Conservation (phyloP, 2,888 invertebrate genomes). For the Hemithea aestivaria region DNA sequence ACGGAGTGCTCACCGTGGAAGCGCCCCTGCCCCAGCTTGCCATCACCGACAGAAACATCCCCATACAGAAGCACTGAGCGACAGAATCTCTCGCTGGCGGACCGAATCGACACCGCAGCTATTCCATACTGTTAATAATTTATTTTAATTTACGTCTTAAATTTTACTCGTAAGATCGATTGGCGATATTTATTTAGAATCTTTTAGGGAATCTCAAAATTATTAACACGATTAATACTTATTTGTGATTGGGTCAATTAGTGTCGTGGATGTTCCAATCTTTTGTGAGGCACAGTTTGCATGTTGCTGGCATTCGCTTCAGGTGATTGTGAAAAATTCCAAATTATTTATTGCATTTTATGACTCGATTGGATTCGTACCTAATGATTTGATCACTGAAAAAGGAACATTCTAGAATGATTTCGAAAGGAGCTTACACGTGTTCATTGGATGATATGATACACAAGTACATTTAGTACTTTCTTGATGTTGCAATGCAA, state of each 20-base stretch:
- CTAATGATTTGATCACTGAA: slow-evolving; percentile 26
- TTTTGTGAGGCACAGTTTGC: slow-evolving; percentile 49
- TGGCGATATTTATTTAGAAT: slow-evolving; percentile 71
- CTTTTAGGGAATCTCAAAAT: slow-evolving; percentile 72
- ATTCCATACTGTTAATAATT: slow-evolving; percentile 78
- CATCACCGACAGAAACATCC: slow-evolving; percentile 89
- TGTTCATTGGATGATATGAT: slow-evolving; percentile 41
- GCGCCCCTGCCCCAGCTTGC: slow-evolving; percentile 95
- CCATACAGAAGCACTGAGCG: slow-evolving; percentile 83
- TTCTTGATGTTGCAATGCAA: slow-evolving; percentile 32
- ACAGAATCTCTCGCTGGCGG: slow-evolving; percentile 35
- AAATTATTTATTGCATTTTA: slow-evolving; percentile 57
- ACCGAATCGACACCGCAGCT: slow-evolving; percentile 54
- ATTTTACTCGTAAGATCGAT: slow-evolving; percentile 63
- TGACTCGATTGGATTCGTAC: slow-evolving; percentile 42
- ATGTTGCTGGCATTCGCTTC: slow-evolving; percentile 54
- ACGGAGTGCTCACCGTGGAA: slow-evolving; percentile 97
- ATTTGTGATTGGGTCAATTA: slow-evolving; percentile 48
- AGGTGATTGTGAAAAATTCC: slow-evolving; percentile 44
- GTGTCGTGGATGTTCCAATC: slow-evolving; percentile 45
- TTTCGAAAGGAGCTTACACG: slow-evolving; percentile 53
- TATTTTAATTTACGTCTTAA: slow-evolving; percentile 73
- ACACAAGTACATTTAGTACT: slow-evolving; percentile 35
- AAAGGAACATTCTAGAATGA: slow-evolving; percentile 28
- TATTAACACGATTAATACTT: slow-evolving; percentile 44